Conservation (phyloP, 1,140 invertebrate genomes). For the Pseudomyrmex dendroicus region DNA sequence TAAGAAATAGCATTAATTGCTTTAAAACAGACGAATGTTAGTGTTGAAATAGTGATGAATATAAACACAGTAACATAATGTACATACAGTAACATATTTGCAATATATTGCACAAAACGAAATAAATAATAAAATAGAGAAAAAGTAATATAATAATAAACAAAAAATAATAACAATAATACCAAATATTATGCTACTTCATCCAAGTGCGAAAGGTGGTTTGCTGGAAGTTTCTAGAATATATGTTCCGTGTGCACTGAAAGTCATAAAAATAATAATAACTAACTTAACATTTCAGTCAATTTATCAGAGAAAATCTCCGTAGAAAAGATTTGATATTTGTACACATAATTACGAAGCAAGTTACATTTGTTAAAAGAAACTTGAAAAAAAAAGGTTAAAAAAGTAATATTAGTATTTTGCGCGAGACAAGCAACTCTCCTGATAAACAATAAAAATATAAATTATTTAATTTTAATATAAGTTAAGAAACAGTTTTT, state of each 20-base stretch:
- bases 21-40: no score
- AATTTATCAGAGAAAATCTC: neutral
- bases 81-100: neutral
- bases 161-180: neutral
- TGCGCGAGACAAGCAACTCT: no score
- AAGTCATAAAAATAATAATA: slow-evolving; percentile 14
- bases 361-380: no score
- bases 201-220: slow-evolving; percentile 31
- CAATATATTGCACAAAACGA: neutral
- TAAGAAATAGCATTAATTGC: no score
- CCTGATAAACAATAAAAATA: no score
- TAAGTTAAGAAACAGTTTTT: neutral
- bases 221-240: neutral
- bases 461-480: no score
- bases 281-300: neutral
- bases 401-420: no score
- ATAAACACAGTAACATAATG: neutral
- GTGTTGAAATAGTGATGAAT: neutral
- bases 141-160: slow-evolving; percentile 7
- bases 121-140: neutral
- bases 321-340: neutral
- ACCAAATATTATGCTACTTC: neutral
- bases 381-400: no score
- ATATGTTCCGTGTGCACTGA: neutral
- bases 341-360: neutral